Conservation (phyloP, 2,113 vertebrate genomes). For the Anoura caudifer region DNA sequence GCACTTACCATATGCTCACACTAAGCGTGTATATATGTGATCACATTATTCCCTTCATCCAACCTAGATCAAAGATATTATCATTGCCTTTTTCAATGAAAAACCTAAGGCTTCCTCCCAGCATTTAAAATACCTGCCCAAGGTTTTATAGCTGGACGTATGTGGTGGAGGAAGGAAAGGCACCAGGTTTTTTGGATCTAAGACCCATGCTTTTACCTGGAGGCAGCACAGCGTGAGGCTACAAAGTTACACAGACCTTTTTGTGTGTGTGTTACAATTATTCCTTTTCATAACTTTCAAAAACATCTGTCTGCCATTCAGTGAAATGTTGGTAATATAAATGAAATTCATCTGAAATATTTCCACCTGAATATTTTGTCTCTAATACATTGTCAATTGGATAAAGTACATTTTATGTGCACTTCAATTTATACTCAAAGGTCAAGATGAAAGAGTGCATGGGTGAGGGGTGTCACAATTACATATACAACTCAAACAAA, state of each 20-base stretch:
- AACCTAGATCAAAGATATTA: neutral
- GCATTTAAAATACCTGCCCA: neutral
- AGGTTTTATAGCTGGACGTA: fast-evolving
- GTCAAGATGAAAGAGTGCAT: slow-evolving; percentile 22
- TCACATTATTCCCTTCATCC: neutral
- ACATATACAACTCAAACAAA: neutral
- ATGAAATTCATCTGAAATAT: neutral
- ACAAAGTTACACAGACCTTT: neutral
- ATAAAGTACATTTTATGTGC: neutral
- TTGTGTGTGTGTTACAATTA: neutral
- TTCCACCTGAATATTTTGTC: slow-evolving; percentile 4
- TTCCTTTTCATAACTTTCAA: neutral
- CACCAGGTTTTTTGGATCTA: neutral
- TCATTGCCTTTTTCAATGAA: neutral
- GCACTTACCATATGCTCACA: neutral
- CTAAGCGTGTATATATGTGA: neutral
- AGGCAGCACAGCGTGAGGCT: neutral
- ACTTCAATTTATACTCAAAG: slow-evolving; percentile 32
- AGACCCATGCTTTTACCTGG: neutral
- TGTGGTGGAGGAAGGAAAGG: neutral
- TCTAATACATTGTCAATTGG: neutral
- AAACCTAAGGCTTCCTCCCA: neutral
- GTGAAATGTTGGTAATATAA: neutral
- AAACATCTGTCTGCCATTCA: neutral
- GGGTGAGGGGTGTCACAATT: neutral